phyloP scores from a whole-genome alignment of 2,797 vertebrate genomes.

The Oceanodroma leucorhoa region DNA sequence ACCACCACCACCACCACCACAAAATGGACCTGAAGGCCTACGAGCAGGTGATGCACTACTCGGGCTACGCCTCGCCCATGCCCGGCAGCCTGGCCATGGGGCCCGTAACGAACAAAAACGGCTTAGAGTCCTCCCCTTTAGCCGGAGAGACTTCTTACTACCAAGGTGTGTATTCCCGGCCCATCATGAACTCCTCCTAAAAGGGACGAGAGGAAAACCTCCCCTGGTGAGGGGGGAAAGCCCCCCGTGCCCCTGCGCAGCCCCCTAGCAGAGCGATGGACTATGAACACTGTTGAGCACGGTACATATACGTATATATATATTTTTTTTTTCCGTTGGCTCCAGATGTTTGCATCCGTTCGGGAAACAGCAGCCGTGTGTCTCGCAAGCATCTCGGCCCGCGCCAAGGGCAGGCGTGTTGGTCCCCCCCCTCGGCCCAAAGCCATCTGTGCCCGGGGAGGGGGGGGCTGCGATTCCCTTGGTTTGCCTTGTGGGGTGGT shows the following conservation, averaged over 20 bases:
- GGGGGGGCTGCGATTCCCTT: neutral
- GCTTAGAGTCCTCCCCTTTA: constrained; percentile 90
- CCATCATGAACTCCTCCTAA: constrained; percentile 98
- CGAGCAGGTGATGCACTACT: constrained; percentile 98
- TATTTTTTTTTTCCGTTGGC: neutral
- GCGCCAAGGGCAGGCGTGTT: neutral
- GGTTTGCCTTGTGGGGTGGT: neutral
- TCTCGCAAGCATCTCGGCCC: neutral
- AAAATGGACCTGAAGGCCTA: constrained; percentile 99
- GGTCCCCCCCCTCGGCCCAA: neutral
- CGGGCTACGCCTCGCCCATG: constrained; percentile 93
- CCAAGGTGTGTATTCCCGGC: constrained; percentile 95
- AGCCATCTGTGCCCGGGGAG: neutral
- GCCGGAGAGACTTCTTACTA: constrained; percentile 91
- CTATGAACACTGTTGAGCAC: constrained; percentile 22
- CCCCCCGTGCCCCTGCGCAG: rapidly evolving
- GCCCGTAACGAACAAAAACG: constrained; percentile 91
- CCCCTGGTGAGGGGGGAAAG: neutral
- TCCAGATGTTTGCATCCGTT: constrained; percentile 8
- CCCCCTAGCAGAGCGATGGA: neutral
- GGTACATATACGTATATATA: constrained; percentile 7
- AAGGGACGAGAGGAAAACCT: neutral
- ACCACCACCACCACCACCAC: constrained; percentile 86
- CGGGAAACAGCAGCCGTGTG: neutral
- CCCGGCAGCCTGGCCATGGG: constrained; percentile 92